A percentile compares a stretch with the other conserved stretches of the same genome.
phyloP scores from a whole-genome alignment of 2,797 vertebrate species.

The Clarias platycephalus region DNA sequence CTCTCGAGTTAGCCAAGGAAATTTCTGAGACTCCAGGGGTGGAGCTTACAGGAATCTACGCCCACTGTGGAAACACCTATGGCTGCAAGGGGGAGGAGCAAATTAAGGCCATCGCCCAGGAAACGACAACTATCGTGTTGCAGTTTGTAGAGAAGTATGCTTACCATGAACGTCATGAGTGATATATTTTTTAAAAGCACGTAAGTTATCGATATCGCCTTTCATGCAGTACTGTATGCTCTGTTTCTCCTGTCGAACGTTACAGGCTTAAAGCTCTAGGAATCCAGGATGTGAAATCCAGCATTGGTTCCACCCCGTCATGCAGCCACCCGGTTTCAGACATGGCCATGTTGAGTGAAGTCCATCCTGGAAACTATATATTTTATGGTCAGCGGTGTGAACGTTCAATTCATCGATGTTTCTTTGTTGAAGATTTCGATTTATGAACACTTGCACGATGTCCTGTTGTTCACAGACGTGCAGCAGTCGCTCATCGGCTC shows the following conservation, averaged over 20 bases:
- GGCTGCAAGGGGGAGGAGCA: conserved; percentile 69
- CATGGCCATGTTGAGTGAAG: conserved; percentile 80
- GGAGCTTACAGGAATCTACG: conserved; percentile 78
- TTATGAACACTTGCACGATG: neutral
- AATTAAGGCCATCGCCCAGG: conserved; percentile 73
- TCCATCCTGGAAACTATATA: conserved; percentile 84
- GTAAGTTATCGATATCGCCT: neutral
- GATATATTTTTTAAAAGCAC: neutral
- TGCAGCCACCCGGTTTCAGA: conserved; percentile 81
- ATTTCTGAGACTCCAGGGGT: conserved; percentile 65
- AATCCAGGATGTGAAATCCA: conserved; percentile 73
- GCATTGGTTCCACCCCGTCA: conserved; percentile 85
- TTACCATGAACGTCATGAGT: neutral
- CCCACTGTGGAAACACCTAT: conserved; percentile 85
- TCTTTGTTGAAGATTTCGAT: neutral
- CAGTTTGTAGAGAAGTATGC: conserved; percentile 78
- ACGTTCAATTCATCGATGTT: neutral
- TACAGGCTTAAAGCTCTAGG: conserved; percentile 75
- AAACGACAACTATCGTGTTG: conserved; percentile 70
- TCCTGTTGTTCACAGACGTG: conserved; percentile 66
- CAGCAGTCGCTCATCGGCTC: conserved; percentile 84
- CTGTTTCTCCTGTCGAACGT: conserved; percentile 22
- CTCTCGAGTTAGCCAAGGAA: conserved; percentile 71
- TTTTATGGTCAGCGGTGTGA: conserved; percentile 75
- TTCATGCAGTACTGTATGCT: too few relatives aligned